These are phyloP conservation scores for Isurus oxyrinchus DNA, from an alignment of 2,113 vertebrate species.

Conservation along the genomic window DNA sequence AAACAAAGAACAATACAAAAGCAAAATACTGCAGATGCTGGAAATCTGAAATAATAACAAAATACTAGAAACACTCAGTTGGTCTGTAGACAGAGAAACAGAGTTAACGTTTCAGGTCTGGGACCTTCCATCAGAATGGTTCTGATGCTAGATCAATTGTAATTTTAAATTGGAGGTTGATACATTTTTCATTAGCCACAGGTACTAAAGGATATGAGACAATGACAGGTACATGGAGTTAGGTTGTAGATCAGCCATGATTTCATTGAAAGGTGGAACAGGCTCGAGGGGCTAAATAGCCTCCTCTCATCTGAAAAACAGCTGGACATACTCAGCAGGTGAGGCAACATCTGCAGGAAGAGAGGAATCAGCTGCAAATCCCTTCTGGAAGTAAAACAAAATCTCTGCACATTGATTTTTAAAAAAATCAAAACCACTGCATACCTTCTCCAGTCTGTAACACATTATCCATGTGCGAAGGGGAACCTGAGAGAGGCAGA, in stretches of 20 bases:
- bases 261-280: background rate
- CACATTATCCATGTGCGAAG: conserved; percentile 89
- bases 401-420: background rate
- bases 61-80: background rate
- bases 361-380: background rate
- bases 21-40: background rate
- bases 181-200: background rate
- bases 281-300: no score
- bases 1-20: background rate
- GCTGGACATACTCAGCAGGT: background rate
- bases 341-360: background rate
- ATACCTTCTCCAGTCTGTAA: conserved; percentile 81
- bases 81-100: background rate
- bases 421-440: background rate
- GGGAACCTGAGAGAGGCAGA: conserved; percentile 76
- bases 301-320: background rate
- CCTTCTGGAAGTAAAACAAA: background rate
- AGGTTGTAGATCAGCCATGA: background rate
- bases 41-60: background rate
- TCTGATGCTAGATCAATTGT: background rate
- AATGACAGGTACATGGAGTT: background rate
- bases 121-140: background rate
- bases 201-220: background rate
- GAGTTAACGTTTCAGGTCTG: background rate
- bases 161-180: background rate